phyloP scores from a whole-genome alignment of 2,797 vertebrate species.

The Lepus oiostolus region DNA sequence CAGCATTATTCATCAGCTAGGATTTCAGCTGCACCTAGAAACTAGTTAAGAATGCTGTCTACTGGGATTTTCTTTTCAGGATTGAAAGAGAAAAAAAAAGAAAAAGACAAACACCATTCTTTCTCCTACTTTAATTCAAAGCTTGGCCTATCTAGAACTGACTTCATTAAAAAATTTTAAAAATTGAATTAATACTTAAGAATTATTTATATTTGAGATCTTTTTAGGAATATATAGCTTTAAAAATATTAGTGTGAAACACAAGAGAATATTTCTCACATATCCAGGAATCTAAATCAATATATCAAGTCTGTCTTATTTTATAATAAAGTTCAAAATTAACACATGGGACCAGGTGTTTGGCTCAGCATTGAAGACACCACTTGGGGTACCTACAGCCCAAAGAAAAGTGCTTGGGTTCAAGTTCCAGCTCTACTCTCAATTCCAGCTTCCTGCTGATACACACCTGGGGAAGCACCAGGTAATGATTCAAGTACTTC shows the following conservation, averaged over 20 bases:
- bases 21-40: conserved; percentile 1
- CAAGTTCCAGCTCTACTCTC: too few species aligned
- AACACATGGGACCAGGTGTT: background rate
- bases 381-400: too few species aligned
- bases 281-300: conserved; percentile 23
- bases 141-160: conserved; percentile 6
- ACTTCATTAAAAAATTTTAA: conserved; percentile 29
- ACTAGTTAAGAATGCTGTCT: background rate
- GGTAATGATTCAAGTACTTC: too few species aligned
- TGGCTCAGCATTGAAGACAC: too few species aligned
- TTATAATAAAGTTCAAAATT: conserved; percentile 48
- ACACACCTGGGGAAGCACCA: too few species aligned
- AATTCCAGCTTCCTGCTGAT: too few species aligned
- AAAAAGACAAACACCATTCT: background rate
- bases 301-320: background rate
- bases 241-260: background rate
- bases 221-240: conserved; percentile 41
- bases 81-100: background rate
- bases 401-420: too few species aligned
- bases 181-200: conserved; percentile 33
- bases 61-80: background rate
- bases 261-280: background rate
- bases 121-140: conserved; percentile 50
- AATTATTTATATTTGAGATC: conserved; percentile 25
- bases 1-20: background rate